A percentile compares a stretch with the other conserved stretches of the same genome.
These are phyloP conservation scores for Drosophila teissieri DNA, from an alignment of 1,140 invertebrate genomes.

Conservation along the genomic window DNA sequence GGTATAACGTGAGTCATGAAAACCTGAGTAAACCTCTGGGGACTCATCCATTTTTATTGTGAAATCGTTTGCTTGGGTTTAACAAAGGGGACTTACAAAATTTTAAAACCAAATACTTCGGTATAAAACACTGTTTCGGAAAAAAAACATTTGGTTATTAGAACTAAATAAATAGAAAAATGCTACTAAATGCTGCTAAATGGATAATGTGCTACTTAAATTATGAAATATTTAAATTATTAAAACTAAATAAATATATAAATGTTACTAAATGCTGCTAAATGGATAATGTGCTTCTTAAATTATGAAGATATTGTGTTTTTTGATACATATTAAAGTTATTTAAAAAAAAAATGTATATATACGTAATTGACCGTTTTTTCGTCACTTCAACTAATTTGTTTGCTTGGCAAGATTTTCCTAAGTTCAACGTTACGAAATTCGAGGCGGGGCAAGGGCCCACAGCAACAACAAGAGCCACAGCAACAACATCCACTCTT, in stretches of 20 bases:
- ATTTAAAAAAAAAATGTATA: neutral
- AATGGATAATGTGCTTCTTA: too few relatives aligned
- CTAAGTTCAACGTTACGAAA: conserved; percentile 41
- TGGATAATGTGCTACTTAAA: too few relatives aligned
- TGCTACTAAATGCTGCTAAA: too few relatives aligned
- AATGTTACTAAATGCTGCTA: too few relatives aligned
- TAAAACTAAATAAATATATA: too few relatives aligned
- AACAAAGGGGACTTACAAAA: neutral
- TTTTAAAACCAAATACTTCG: neutral
- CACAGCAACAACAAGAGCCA: neutral
- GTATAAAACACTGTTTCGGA: neutral
- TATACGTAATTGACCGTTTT: neutral
- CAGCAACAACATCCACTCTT: conserved; percentile 34
- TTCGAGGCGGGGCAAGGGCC: conserved; percentile 13
- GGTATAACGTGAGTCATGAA: conserved; percentile 12
- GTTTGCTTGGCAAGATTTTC: conserved; percentile 27
- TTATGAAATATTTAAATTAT: too few relatives aligned
- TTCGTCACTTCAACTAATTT: conserved; percentile 34
- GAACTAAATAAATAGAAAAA: too few relatives aligned
- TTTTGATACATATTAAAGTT: too few relatives aligned
- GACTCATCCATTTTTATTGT: conserved; percentile 35
- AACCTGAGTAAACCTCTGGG: neutral
- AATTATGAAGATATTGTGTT: neutral
- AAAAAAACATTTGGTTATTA: too few relatives aligned
- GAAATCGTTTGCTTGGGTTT: neutral